phyloP scores from a whole-genome alignment of 2,113 vertebrate genomes.

The Myrmophylax atrothorax region DNA sequence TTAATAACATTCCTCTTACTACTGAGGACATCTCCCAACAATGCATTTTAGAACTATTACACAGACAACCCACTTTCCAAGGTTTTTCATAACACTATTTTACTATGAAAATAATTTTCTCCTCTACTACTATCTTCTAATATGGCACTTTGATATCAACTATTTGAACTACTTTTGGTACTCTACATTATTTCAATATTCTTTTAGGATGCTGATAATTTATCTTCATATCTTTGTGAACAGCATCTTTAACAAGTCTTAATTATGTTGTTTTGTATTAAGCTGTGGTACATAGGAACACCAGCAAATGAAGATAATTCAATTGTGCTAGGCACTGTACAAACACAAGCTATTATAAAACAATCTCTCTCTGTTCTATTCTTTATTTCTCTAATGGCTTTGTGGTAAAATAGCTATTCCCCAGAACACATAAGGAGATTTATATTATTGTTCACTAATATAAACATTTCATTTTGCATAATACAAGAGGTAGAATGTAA shows the following conservation, averaged over 20 bases:
- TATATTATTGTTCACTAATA: conserved; percentile 36
- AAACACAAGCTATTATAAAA: conserved; percentile 40
- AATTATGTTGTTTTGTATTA: background rate
- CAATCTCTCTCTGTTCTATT: conserved; percentile 4
- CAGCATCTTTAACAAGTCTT: background rate
- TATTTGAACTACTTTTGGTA: background rate
- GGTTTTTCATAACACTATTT: background rate
- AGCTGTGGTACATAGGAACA: background rate
- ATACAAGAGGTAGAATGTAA: conserved; percentile 13
- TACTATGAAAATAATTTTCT: background rate
- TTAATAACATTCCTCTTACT: background rate
- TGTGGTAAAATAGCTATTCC: conserved; percentile 1
- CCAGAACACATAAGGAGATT: conserved; percentile 27
- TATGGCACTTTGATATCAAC: background rate
- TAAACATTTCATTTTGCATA: conserved; percentile 51
- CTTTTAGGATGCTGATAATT: background rate
- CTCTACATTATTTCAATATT: background rate
- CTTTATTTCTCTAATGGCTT: conserved; percentile 4
- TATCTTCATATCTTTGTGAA: background rate
- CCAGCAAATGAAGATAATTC: background rate
- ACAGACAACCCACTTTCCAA: background rate
- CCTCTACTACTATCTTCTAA: background rate
- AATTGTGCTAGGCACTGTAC: background rate
- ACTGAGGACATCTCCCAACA: background rate
- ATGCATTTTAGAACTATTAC: background rate